These are phyloP conservation scores for Acrobasis consociella DNA, from an alignment of 2,888 invertebrate species.

Conservation along the genomic window DNA sequence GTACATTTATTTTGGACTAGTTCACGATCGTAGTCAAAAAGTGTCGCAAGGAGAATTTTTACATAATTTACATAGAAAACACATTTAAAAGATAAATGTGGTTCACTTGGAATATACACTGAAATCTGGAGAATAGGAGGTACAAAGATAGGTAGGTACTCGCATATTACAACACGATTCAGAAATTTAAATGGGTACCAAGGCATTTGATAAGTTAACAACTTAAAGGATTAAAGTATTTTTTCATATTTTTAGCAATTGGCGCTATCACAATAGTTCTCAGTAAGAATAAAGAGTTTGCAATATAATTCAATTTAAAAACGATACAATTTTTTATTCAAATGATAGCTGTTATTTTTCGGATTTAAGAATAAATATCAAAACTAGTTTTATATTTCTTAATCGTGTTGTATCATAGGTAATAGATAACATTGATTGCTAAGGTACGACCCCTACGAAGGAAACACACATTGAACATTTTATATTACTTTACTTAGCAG, in stretches of 20 bases:
- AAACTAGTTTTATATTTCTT: background rate
- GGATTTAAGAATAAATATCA: too few species aligned
- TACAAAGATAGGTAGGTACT: background rate
- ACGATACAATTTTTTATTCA: too few species aligned
- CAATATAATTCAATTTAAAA: too few species aligned
- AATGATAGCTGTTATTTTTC: too few species aligned
- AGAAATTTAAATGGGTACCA: background rate
- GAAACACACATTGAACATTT: background rate
- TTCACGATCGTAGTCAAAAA: conserved; percentile 73
- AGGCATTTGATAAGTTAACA: background rate
- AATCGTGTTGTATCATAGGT: background rate
- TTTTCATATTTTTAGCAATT: too few species aligned
- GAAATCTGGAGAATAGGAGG: conserved; percentile 14
- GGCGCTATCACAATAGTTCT: too few species aligned
- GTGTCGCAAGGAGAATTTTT: conserved; percentile 55
- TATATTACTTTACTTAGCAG: background rate
- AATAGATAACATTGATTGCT: background rate
- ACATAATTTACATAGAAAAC: conserved; percentile 70
- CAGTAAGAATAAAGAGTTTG: too few species aligned
- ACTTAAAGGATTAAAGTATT: too few species aligned
- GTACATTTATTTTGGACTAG: conserved; percentile 81
- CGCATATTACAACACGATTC: background rate
- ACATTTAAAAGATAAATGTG: conserved; percentile 40
- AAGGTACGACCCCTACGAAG: conserved; percentile 1
- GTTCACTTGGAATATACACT: conserved; percentile 18